Conservation (phyloP, 2,888 invertebrate genomes). For the Prosapia bicincta region DNA sequence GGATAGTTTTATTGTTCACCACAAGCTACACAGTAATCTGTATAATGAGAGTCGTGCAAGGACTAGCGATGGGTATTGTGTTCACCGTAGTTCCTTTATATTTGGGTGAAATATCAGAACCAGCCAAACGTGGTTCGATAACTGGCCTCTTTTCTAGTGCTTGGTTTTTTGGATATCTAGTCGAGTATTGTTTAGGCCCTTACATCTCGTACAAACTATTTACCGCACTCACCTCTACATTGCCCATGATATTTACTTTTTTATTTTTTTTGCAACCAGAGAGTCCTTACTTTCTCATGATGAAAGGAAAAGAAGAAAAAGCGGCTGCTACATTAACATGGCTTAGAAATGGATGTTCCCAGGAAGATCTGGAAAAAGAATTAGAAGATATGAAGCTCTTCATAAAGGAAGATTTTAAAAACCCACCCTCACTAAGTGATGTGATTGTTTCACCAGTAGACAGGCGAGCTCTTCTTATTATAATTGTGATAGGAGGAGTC, state of each 20-base stretch:
- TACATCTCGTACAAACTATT: slow-evolving; percentile 8
- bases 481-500: slow-evolving; percentile 18
- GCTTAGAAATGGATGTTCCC: neutral
- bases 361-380: slow-evolving; percentile 5
- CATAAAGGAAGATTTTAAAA: slow-evolving; percentile 28
- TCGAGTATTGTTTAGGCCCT: slow-evolving; percentile 19
- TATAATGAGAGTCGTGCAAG: slow-evolving; percentile 36
- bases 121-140: slow-evolving; percentile 33
- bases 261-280: slow-evolving; percentile 1
- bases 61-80: slow-evolving; percentile 37
- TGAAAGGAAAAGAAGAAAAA: neutral
- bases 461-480: slow-evolving; percentile 24
- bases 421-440: slow-evolving; percentile 16
- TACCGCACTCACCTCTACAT: neutral
- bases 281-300: slow-evolving; percentile 6
- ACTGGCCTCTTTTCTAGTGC: neutral
- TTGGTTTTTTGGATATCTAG: slow-evolving; percentile 13
- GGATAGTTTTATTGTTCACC: slow-evolving; percentile 34
- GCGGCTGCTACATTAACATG: neutral
- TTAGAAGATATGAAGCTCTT: slow-evolving; percentile 9
- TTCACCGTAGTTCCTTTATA: slow-evolving; percentile 38
- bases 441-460: slow-evolving; percentile 23
- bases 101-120: slow-evolving; percentile 38
- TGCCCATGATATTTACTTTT: slow-evolving; percentile 3
- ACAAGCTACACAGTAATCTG: slow-evolving; percentile 29